Evolutionary conservation across 1,140 invertebrate genomes (phyloP), one percentile per base, ranked within the genome.

Genomic region (Aricia agestis): DNA sequence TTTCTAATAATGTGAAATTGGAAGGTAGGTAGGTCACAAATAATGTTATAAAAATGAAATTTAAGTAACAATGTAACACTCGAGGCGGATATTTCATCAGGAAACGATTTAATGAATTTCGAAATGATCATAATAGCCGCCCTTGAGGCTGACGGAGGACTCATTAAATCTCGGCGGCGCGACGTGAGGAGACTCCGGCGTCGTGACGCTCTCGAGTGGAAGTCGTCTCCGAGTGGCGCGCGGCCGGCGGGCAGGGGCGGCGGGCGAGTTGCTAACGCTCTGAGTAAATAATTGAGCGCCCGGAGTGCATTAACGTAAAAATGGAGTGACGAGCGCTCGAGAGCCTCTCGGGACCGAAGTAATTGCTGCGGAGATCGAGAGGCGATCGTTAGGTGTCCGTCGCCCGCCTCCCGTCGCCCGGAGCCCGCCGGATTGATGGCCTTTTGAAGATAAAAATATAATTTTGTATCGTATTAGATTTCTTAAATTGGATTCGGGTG

Each of bases 391-490:
- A 68, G 45, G 41, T 67, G 25, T 5, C 45, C 45, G 45, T 36
- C 45, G 45, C 0, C 0, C 45, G 45, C 1, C 45, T 5, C 45
- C 45, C 45, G 10, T 13, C 36, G 5, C 36, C 36, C 36, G 9
- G 2, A 2, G 9, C 36, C 5, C 36, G 36, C 36, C 36, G 36
- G 36, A 36, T 36, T 36, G 36, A 36, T 36, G 36, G 36, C 36
- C 36, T 9, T 36, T 36, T 36, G 36, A 36, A 36, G 36, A 36
- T 36, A 36, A 36, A 36, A 45, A 70, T 36, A 66, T 10, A 32
- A n/a, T 45, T 67, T 15, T 17, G n/a, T 17, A 67, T 67, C 67
- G 31, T 58, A 57, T 68, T 57, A 25, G 31, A 6, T 63, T 63
- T 19, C 19, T 63, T 25, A 19, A 63, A 63, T 63, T 63, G 59